Evolutionary conservation across 1,140 invertebrate species (phyloP).

Genomic region (Drosophila pseudoananassae): DNA sequence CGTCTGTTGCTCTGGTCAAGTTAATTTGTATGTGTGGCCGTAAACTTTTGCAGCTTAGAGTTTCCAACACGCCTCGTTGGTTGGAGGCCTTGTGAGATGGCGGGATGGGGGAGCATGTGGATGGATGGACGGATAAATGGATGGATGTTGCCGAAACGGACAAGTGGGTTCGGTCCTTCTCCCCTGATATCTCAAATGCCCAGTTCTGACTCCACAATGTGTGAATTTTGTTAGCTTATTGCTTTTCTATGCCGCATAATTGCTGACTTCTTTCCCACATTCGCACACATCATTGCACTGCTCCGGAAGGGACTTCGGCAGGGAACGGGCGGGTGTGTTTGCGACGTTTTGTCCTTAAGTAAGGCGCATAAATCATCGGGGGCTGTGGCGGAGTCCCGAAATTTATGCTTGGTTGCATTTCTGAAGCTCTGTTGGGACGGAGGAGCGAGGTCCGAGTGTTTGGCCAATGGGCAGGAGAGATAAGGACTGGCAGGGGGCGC

Average conservation of each 20-base stretch:
- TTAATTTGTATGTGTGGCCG: slow-evolving; percentile 81
- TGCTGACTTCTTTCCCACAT: slow-evolving; percentile 75
- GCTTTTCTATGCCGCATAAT: slow-evolving; percentile 80
- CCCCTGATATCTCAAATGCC: slow-evolving; percentile 72
- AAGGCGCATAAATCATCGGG: slow-evolving; percentile 70
- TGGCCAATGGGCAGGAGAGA: slow-evolving; percentile 62
- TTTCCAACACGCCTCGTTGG: slow-evolving; percentile 69
- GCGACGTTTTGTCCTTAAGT: slow-evolving; percentile 66
- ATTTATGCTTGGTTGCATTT: slow-evolving; percentile 77
- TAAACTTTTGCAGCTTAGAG: slow-evolving; percentile 80
- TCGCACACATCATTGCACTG: slow-evolving; percentile 61
- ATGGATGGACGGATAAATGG: slow-evolving; percentile 23
- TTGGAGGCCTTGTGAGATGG: slow-evolving; percentile 15
- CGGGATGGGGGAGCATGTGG: neutral
- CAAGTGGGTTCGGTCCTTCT: slow-evolving; percentile 19
- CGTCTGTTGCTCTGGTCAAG: slow-evolving; percentile 71
- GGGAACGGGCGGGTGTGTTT: slow-evolving; percentile 17
- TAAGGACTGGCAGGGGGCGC: slow-evolving; percentile 34
- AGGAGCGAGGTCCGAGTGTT: slow-evolving; percentile 30
- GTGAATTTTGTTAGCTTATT: slow-evolving; percentile 81
- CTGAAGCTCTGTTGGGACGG: slow-evolving; percentile 29
- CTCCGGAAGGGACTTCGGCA: neutral
- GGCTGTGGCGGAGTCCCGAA: slow-evolving; percentile 42
- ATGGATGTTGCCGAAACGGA: slow-evolving; percentile 29
- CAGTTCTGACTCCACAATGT: slow-evolving; percentile 70